Evolutionary conservation across 53 echinoderm and acorn worm genomes (phyloP).

Genomic region (Luidia sarsii): DNA sequence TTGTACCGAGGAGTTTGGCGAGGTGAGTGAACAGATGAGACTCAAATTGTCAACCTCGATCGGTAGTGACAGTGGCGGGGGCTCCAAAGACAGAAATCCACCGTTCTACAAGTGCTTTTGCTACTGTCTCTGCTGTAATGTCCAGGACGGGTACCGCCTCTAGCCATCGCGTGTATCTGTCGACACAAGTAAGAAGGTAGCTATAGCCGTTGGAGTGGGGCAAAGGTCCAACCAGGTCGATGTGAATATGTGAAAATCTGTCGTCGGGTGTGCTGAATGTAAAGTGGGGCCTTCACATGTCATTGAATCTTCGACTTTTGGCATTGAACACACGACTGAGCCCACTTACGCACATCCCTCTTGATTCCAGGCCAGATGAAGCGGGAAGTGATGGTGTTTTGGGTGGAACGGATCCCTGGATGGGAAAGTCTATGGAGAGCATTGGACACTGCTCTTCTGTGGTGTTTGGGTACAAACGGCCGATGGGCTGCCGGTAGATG

Average conservation of each 20-base stretch:
- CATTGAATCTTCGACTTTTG: slow-evolving; percentile 43
- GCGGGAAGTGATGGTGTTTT: slow-evolving; percentile 10
- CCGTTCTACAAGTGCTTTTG: slow-evolving; percentile 10
- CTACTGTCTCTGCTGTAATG: slow-evolving; percentile 44
- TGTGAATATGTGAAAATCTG: slow-evolving; percentile 52
- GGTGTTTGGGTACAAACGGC: neutral
- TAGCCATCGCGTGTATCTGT: slow-evolving; percentile 33
- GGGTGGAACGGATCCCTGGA: slow-evolving; percentile 40
- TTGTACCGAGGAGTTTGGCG: slow-evolving; percentile 24
- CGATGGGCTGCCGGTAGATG: slow-evolving; percentile 17
- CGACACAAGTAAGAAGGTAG: slow-evolving; percentile 35
- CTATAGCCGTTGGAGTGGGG: slow-evolving; percentile 35
- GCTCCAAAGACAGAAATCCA: slow-evolving; percentile 39
- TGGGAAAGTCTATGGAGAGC: slow-evolving; percentile 53
- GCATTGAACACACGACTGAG: slow-evolving; percentile 37
- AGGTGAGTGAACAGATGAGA: slow-evolving; percentile 33
- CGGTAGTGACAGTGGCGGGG: slow-evolving; percentile 19
- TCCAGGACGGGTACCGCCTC: slow-evolving; percentile 25
- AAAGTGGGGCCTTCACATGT: slow-evolving; percentile 24
- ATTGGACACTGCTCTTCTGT: slow-evolving; percentile 26
- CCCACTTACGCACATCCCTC: slow-evolving; percentile 34
- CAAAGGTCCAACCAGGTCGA: slow-evolving; percentile 45
- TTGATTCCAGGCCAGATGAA: slow-evolving; percentile 57
- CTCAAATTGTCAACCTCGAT: slow-evolving; percentile 52
- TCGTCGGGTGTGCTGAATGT: slow-evolving; percentile 29